Evolutionary conservation across 2,113 vertebrate genomes (phyloP).

Genomic region (Hylia prasina): DNA sequence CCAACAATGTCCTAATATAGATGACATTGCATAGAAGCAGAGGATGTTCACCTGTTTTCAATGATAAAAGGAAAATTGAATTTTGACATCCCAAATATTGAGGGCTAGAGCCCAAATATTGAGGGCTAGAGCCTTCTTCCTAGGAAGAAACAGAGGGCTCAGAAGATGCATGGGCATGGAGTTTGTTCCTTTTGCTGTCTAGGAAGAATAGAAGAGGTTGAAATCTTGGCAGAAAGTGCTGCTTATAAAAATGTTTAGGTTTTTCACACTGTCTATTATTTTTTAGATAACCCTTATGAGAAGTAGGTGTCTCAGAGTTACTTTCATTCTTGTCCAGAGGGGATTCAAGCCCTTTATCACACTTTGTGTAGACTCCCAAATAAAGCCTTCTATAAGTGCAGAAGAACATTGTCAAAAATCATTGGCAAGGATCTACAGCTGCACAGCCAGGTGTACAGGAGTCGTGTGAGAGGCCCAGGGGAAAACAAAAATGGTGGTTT

Average conservation of each 20-base stretch:
- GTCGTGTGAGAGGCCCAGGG: background rate
- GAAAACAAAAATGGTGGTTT: background rate
- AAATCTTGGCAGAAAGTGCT: background rate
- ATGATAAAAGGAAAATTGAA: background rate
- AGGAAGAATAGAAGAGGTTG: background rate
- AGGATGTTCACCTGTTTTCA: background rate
- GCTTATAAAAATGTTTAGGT: background rate
- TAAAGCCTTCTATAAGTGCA: background rate
- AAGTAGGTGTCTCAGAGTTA: background rate
- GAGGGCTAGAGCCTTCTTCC: background rate
- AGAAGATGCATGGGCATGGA: background rate
- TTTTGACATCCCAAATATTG: background rate
- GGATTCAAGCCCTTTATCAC: background rate
- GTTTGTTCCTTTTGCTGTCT: background rate
- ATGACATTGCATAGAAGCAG: background rate
- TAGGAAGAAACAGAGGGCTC: background rate
- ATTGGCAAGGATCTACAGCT: background rate
- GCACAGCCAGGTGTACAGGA: background rate
- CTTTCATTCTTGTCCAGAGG: background rate
- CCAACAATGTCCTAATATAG: no score
- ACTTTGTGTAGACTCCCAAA: background rate
- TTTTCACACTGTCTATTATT: background rate
- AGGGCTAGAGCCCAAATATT: background rate
- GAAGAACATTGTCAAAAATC: background rate
- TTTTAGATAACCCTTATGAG: rapidly evolving